phyloP scores from a whole-genome alignment of 2,113 vertebrate genomes.

The Platanista minor region DNA sequence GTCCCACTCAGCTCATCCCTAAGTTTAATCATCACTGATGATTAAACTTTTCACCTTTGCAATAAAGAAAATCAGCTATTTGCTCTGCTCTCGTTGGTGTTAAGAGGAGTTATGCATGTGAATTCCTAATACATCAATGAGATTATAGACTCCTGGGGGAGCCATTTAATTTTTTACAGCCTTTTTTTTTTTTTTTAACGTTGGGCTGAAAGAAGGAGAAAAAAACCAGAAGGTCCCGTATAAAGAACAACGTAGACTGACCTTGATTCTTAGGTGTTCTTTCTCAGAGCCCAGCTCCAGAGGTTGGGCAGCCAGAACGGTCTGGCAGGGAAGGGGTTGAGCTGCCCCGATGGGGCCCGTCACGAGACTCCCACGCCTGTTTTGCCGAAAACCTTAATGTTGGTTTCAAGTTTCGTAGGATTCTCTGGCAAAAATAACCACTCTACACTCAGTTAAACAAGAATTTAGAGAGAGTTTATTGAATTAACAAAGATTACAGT shows the following conservation, averaged over 20 bases:
- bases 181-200: neutral
- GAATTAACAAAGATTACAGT: no score
- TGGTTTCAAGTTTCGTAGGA: no score
- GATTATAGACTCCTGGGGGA: conserved; percentile 33
- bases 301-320: neutral
- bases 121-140: conserved; percentile 42
- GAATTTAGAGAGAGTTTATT: no score
- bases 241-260: neutral
- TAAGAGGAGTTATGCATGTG: conserved; percentile 37
- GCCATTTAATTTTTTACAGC: conserved; percentile 46
- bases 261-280: neutral
- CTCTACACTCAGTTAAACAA: no score
- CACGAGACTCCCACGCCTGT: neutral
- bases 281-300: neutral
- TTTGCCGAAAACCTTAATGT: no score
- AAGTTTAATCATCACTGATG: conserved; percentile 74
- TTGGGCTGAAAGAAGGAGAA: neutral
- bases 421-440: no score
- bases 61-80: conserved; percentile 59
- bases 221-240: neutral
- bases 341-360: neutral
- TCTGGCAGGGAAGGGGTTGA: neutral
- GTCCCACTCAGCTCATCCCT: conserved; percentile 41
- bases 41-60: conserved; percentile 73
- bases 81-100: neutral